Conservation (phyloP, 2,113 vertebrate genomes). For the Oreocharis arfaki region DNA sequence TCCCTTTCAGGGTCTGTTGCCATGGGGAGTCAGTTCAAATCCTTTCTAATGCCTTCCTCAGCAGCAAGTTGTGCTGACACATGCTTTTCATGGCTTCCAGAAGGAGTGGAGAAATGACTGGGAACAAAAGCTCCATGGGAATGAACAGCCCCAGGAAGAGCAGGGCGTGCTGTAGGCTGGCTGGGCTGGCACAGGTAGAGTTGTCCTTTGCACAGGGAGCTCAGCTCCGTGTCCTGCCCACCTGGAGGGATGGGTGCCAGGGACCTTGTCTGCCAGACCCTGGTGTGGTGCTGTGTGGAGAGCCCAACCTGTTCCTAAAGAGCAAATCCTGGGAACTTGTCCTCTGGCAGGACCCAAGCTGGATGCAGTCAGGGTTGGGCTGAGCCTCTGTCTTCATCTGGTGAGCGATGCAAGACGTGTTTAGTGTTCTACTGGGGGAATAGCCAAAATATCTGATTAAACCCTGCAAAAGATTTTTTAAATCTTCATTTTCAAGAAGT, state of each 20-base stretch:
- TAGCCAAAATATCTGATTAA: not conserved
- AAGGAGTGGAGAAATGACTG: not conserved
- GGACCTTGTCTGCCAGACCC: not conserved
- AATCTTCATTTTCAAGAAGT: not conserved
- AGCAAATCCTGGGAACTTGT: not conserved
- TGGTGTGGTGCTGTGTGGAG: fast-evolving
- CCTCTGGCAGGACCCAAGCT: not conserved
- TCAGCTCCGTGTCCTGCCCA: not conserved
- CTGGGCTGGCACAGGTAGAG: not conserved
- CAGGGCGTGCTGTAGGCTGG: not conserved
- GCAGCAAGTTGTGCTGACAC: conserved; percentile 48
- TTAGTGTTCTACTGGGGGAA: not conserved
- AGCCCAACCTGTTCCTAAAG: not conserved
- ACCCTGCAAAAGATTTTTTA: not conserved
- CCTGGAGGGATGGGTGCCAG: fast-evolving
- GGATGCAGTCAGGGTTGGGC: not conserved
- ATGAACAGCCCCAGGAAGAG: not conserved
- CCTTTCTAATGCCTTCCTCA: conserved; percentile 36
- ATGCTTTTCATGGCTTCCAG: conserved; percentile 29
- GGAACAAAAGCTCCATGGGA: not conserved
- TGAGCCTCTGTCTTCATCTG: not conserved
- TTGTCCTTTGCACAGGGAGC: not conserved
- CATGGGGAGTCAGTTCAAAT: conserved; percentile 57
- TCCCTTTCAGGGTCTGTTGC: conserved; percentile 57
- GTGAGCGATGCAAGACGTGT: fast-evolving